Evolutionary conservation across 2,888 invertebrate species (phyloP), one percentile per base, ranked within the genome.

Genomic region (Carabus problematicus): DNA sequence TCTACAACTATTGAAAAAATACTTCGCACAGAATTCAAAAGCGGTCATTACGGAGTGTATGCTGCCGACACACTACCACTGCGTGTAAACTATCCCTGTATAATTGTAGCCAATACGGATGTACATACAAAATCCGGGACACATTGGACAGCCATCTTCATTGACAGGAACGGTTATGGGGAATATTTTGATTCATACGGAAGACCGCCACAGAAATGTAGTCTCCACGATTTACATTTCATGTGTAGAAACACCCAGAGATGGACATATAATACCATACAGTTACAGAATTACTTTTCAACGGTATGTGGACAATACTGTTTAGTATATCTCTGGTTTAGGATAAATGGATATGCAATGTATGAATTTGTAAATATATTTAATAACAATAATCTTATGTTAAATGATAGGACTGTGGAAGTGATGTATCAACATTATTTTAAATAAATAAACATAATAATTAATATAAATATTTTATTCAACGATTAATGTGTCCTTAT

Each of bases 61-160:
- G n/a, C n/a, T n/a, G n/a, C n/a, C n/a, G n/a, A n/a, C n/a, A n/a
- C n/a, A n/a, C n/a, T n/a, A n/a, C n/a, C n/a, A n/a, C n/a, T n/a
- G n/a, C n/a, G n/a, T n/a, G n/a, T n/a, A n/a, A n/a, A n/a, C n/a
- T 66, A 60, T 29, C 60, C 64, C 9, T 29, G 42, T 18, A 8
- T 58, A 14, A 6, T 64, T 12, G 29, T 60, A 16, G 29, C 59
- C 14, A 70, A 59, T 52, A 11, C 4, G 3, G 59, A 66, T 54
- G 64, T 66, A n/a, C 12, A 49, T 52, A 60, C 58, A 29, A 52
- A 49, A 54, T 52, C 60, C n/a, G 60, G 60, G 40, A 60, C 39
- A 14, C 67, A 68, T 45, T 70, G 66, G 67, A 14, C 52, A 11
- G 52, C 66, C 14, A 43, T 70, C 9, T 70, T 58, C 59, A 47